These are phyloP conservation scores for Microctenopoma stevenorrisi DNA, from an alignment of 2,797 vertebrate species.

Conservation along the genomic window DNA sequence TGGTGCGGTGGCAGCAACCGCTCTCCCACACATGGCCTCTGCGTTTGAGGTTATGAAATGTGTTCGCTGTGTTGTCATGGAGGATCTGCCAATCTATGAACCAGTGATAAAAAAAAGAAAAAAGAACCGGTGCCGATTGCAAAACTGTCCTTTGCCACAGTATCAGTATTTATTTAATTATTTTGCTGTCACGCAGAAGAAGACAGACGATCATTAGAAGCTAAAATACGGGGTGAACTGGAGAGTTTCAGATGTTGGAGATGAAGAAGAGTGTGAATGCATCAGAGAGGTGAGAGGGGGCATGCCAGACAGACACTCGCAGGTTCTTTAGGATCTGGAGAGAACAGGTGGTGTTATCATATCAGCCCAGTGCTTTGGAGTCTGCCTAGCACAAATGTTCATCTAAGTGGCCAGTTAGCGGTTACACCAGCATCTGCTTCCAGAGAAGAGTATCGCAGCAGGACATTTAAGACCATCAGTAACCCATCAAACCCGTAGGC, in stretches of 20 bases:
- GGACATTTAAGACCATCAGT: slow-evolving; percentile 62
- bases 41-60: not conserved
- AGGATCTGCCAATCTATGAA: not conserved
- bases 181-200: not conserved
- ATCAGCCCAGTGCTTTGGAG: slow-evolving; percentile 65
- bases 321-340: slow-evolving; percentile 59
- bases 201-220: not conserved
- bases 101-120: not conserved
- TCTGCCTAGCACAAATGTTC: slow-evolving; percentile 72
- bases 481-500: slow-evolving; percentile 57
- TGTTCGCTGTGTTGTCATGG: not conserved
- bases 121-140: not conserved
- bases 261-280: slow-evolving; percentile 13
- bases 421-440: slow-evolving; percentile 72
- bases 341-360: slow-evolving; percentile 81
- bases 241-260: slow-evolving; percentile 1
- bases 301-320: slow-evolving; percentile 29
- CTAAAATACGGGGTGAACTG: not conserved
- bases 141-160: slow-evolving; percentile 2
- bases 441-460: slow-evolving; percentile 62
- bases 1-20: not conserved
- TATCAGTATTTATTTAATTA: not conserved
- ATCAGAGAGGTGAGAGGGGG: slow-evolving; percentile 38
- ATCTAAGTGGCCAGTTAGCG: slow-evolving; percentile 72
- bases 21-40: not conserved